Evolutionary conservation across 2,888 invertebrate species (phyloP), one percentile per base, ranked within the genome.

Genomic region (Drosophila infuscata): DNA sequence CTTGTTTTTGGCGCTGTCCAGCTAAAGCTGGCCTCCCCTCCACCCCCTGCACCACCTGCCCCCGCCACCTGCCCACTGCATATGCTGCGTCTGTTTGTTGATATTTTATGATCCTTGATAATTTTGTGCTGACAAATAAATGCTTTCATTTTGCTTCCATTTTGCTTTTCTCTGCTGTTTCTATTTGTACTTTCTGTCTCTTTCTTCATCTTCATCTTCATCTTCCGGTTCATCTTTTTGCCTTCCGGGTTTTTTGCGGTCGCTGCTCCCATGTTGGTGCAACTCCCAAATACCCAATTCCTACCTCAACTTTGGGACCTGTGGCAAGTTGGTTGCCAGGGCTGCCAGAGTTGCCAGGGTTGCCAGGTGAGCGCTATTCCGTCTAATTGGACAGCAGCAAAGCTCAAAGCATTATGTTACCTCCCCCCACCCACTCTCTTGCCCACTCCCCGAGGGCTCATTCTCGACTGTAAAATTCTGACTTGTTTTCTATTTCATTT

Each of bases 21-120:
- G 29, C 41, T 43, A 8, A 11, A 46, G 15, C 25, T 8, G 15
- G 25, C 2, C 20, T 20, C 15, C 17, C n/a, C 20, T 29, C 46
- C 8, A 15, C 43, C 36, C 20, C 32, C 36, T 38, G 8, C 25
- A 46, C 51, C 61, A 35, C 17, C 56, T 30, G 59, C 29, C 35
- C 6, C 15, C 7, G 2, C 12, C 32, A 8, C 15, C 33, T 8
- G 11, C 41, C 69, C 51, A 20, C 35, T 54, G 20, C n/a, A 29
- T n/a, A 12, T 56, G 30, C 72, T 41, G n/a, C 29, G 30, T 38
- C 79, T 76, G 80, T 78, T 85, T 86, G 87, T 86, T 87, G 86
- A 87, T 88, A 83, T 87, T 82, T 87, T 88, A 87, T 87, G 88
- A 87, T 88, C 88, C 88, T 87, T 87, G 86, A 86, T 87, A 88